phyloP scores from a whole-genome alignment of 2,888 invertebrate genomes.

The Agriopis aurantiaria region DNA sequence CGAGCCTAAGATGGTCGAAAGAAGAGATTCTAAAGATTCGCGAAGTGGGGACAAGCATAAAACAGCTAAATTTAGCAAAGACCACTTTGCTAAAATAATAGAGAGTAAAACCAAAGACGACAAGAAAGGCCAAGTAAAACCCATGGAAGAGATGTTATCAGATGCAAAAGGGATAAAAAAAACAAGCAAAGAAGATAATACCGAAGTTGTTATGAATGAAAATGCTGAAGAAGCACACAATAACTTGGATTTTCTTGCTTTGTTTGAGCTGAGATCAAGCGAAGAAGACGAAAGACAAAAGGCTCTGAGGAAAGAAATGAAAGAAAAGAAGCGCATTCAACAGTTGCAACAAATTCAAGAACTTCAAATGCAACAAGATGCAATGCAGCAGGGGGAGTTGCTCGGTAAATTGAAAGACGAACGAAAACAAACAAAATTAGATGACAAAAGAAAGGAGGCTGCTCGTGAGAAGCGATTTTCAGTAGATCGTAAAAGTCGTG shows the following conservation, averaged over 20 bases:
- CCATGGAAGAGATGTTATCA: conserved; percentile 73
- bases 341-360: conserved; percentile 82
- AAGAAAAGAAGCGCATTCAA: conserved; percentile 85
- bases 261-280: conserved; percentile 85
- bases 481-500: conserved; percentile 82
- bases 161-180: conserved; percentile 68
- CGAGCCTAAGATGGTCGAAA: conserved; percentile 83
- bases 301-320: conserved; percentile 84
- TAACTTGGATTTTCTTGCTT: conserved; percentile 87
- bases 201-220: conserved; percentile 61
- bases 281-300: conserved; percentile 87
- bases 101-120: conserved; percentile 88
- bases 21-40: conserved; percentile 91
- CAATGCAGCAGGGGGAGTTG: conserved; percentile 73
- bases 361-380: conserved; percentile 82
- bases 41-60: conserved; percentile 74
- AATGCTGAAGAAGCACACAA: conserved; percentile 72
- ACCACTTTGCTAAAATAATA: conserved; percentile 84
- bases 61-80: conserved; percentile 86
- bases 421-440: conserved; percentile 68
- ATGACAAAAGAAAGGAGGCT: conserved; percentile 80
- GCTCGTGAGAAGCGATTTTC: conserved; percentile 82
- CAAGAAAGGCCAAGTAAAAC: conserved; percentile 84
- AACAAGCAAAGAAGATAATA: conserved; percentile 62
- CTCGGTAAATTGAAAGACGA: conserved; percentile 76